Base-by-base conservation (phyloP, 1,140 invertebrate species). In the Adelges cooleyi region DNA sequence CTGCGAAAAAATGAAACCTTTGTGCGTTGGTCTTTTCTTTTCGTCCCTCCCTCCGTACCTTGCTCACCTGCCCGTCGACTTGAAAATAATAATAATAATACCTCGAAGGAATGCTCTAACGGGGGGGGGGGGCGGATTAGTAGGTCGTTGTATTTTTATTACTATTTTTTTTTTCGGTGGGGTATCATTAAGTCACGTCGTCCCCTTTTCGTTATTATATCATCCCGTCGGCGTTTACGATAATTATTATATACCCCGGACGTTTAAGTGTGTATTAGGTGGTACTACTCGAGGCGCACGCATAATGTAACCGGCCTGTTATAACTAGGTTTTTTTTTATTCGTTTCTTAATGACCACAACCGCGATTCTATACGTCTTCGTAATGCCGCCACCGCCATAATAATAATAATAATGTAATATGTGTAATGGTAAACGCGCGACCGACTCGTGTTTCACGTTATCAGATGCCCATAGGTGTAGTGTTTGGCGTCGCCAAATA, bases 191-290 rank as follows among this genome's bases (percentile, higher is more conserved):
- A 44, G 54, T 46, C 22, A 44, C 54, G 23, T n/a, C 54, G 23
- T n/a, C 54, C n/a, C 54, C n/a, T n/a, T n/a, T n/a, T 56, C n/a
- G 53, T 56, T 56, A 59, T 59, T 44, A 59, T 59, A 36, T 15
- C 18, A 59, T 59, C 5, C 5, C 29, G 11, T 5, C 52, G 52
- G 38, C 42, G 15, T 59, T 27, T 25, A 46, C 40, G 44, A 44
- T 59, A 42, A 59, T n/a, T 42, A 59, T 15, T 22, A 22, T 22
- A 48, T 22, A 48, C 46, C 29, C 29, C 11, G 11, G 5, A n/a
- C n/a, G n/a, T n/a, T n/a, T n/a, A n/a, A n/a, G 11, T 6, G 29
- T 33, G 11, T 33, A 33, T 33, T 33, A 33, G 29, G 29, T 6
- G 29, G 29, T 33, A 11, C n/a, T n/a, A n/a, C 5, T 33, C 29